Base-by-base conservation (phyloP, 1,140 invertebrate genomes). In the Ctenoplectra terminalis region DNA sequence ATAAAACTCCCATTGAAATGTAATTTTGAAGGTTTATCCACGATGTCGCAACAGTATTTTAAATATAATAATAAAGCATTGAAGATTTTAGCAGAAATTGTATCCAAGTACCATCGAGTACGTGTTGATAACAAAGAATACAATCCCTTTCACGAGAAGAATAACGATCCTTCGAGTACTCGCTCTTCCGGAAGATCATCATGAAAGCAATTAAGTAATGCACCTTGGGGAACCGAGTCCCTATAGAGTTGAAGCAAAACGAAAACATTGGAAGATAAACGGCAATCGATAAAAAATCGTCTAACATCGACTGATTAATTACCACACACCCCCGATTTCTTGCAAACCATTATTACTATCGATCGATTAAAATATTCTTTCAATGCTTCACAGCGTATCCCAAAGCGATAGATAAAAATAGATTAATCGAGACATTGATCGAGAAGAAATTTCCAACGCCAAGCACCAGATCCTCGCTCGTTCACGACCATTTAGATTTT, bases 121-220 rank as follows among this genome's bases (percentile, higher is more conserved):
- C 34, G n/a, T 17, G 26, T 29, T 13, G 26, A 70, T 48, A 71
- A 1, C 4, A 43, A 29, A 46, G 20, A 43, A 34, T n/a, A 26
- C 9, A 31, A 43, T 63, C 69, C 26, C 56, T 50, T 52, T 1
- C 17, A 1, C 29, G 26, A 13, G 56, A 63, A 63, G 58, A 73
- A 48, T 70, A 61, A 84, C 71, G 74, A 56, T 78, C 79, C 64
- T 72, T 79, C 78, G 50, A 69, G 31, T 54, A 58, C 50, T 78
- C 79, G 6, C n/a, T 89, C 86, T 73, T 46, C 60, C 50, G 61
- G 67, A 78, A 85, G 79, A 82, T 87, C 82, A 85, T 88, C 80
- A 70, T 74, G 83, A 40, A 84, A 84, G 77, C 82, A 88, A 89
- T 90, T 90, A 88, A 82, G 78, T 90, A 89, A 90, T 90, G 88